These are phyloP conservation scores for Drosophila kikkawai DNA, from an alignment of 1,140 invertebrate species.

Conservation along the genomic window DNA sequence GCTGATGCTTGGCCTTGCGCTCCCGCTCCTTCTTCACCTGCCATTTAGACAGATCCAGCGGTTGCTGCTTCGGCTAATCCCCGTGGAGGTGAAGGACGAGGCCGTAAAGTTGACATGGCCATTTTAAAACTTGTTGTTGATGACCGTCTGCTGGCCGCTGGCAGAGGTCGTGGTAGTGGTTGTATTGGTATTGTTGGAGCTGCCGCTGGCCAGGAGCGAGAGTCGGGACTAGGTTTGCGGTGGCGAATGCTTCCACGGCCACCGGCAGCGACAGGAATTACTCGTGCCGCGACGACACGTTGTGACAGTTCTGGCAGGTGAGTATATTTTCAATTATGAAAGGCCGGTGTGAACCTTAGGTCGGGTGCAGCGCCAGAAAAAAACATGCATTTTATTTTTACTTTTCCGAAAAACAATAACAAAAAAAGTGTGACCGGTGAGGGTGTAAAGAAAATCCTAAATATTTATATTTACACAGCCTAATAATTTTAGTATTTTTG, in stretches of 20 bases:
- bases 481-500: no score
- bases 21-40: slow-evolving; percentile 88
- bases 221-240: slow-evolving; percentile 86
- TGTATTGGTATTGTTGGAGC: neutral
- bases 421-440: no score
- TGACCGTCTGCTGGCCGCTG: slow-evolving; percentile 12
- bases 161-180: neutral
- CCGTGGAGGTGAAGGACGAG: slow-evolving; percentile 27
- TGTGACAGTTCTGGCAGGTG: slow-evolving; percentile 94
- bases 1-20: slow-evolving; percentile 85
- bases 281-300: slow-evolving; percentile 94
- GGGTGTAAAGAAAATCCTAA: no score
- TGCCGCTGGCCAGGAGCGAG: slow-evolving; percentile 9
- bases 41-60: slow-evolving; percentile 87
- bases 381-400: no score
- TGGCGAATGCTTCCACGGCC: slow-evolving; percentile 89
- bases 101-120: slow-evolving; percentile 29
- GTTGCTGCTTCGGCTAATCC: slow-evolving; percentile 21
- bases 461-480: no score
- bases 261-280: slow-evolving; percentile 97
- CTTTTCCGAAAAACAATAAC: no score
- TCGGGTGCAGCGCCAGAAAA: no score
- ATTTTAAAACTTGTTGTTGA: slow-evolving; percentile 57
- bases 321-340: slow-evolving; percentile 79
- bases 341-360: no score